Base-by-base conservation (phyloP, 2,797 vertebrate genomes). In the Limnodromus scolopaceus region DNA sequence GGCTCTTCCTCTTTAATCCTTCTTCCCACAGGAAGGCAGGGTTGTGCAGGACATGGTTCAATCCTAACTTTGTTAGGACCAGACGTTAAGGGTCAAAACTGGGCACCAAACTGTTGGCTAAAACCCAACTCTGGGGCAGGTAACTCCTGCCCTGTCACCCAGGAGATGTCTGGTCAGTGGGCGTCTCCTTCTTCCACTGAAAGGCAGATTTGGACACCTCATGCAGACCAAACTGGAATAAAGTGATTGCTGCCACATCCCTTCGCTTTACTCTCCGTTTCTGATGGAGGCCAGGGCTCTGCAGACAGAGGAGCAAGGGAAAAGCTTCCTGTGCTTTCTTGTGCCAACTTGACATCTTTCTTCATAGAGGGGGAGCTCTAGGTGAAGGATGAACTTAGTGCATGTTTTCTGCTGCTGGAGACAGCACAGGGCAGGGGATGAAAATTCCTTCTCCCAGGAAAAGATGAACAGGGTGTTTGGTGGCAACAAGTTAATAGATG, bases 401-500 rank as follows among this genome's bases (percentile, higher is more conserved):
- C 19, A 8, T 3, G 4, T 61, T 91, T 91, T 78, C 39, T 75
- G 45, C 28, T 32, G 30, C 43, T 69, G 20, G 34, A 72, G n/a
- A 72, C 27, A 58, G 54, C 30, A 38, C 0, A 0, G 27, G 23
- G 6, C 61, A 65, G 51, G 22, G 30, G n/a, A 36, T 68, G 61
- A 85, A 92, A 58, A 63, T 68, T 36, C 28, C 57, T 81, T 69
- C 54, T 68, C 19, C n/a, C 25, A 36, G 13, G 12, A 38, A 60
- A 84, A 76, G 32, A 6, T 57, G 25, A 76, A 11, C 7, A 3
- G 18, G 8, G 30, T 15, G 6, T 8, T 12, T 53, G 16, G 23
- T 53, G 17, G 38, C 58, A 51, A 30, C 7, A 87, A 39, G 34
- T 36, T 43, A 51, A 48, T 51, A 45, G 48, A 30, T 20, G 18